These are phyloP conservation scores for Semaprochilodus insignis DNA, from an alignment of 2,797 vertebrate genomes.

Conservation along the genomic window DNA sequence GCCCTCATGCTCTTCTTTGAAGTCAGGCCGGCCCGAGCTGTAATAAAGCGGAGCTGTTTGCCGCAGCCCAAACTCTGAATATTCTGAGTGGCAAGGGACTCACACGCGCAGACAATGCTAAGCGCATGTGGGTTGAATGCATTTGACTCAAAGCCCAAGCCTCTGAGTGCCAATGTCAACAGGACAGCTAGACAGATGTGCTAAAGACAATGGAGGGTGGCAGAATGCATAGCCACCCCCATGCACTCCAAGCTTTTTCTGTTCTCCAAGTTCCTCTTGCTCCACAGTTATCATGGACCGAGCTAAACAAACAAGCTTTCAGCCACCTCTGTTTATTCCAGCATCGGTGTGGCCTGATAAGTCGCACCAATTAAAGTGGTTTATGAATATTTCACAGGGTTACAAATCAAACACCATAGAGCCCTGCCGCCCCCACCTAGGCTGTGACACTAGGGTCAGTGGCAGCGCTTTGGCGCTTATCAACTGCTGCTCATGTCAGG, in stretches of 20 bases:
- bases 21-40: conserved; percentile 33
- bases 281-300: background rate
- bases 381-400: conserved; percentile 18
- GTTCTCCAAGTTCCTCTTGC: background rate
- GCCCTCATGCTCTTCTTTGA: conserved; percentile 52
- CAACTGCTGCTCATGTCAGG: conserved; percentile 32
- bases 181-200: conserved; percentile 21
- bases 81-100: conserved; percentile 26
- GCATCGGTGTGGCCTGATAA: background rate
- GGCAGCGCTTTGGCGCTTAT: conserved; percentile 27
- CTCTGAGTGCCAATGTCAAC: conserved; percentile 29
- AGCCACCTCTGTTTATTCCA: background rate
- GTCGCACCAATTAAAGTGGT: conserved; percentile 25
- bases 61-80: conserved; percentile 29
- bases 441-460: conserved; percentile 36
- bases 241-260: background rate
- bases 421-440: conserved; percentile 21
- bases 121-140: conserved; percentile 11
- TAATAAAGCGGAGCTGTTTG: conserved; percentile 12
- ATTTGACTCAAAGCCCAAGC: conserved; percentile 3
- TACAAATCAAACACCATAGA: conserved; percentile 17
- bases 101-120: conserved; percentile 5
- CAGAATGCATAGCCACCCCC: conserved; percentile 5
- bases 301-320: background rate
- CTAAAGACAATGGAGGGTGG: conserved; percentile 13